Conservation (phyloP, 2,888 invertebrate species). For the Lasioglossum leucozonium region DNA sequence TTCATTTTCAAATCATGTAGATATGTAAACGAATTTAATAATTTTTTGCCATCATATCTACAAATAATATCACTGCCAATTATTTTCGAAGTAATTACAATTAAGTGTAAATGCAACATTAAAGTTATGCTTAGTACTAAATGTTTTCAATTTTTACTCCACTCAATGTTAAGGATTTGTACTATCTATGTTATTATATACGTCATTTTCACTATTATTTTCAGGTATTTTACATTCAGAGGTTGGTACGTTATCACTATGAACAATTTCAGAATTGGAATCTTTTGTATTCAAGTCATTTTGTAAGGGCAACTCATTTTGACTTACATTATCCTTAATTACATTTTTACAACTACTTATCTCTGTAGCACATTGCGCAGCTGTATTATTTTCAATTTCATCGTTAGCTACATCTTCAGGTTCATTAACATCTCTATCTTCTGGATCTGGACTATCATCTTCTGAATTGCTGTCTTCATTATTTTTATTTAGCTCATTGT, state of each 20-base stretch:
- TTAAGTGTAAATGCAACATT: neutral
- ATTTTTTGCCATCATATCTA: neutral
- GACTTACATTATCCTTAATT: constrained; percentile 1
- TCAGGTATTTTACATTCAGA: constrained; percentile 10
- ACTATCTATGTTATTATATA: neutral
- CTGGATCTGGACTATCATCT: constrained; percentile 81
- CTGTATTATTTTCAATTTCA: constrained; percentile 10
- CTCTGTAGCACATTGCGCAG: neutral
- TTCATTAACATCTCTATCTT: constrained; percentile 54
- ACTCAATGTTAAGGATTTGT: constrained; percentile 18
- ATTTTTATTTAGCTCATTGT: constrained; percentile 54
- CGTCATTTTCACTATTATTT: neutral
- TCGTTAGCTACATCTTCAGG: constrained; percentile 39
- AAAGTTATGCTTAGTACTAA: neutral
- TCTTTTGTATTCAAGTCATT: neutral
- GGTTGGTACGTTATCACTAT: neutral
- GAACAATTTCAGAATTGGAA: constrained; percentile 13
- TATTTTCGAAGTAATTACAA: neutral
- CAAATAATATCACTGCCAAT: constrained; percentile 17
- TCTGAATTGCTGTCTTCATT: constrained; percentile 75
- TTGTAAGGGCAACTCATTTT: constrained; percentile 13
- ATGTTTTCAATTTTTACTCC: neutral
- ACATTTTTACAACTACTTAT: constrained; percentile 2
- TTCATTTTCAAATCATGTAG: neutral
- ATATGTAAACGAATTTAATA: constrained; percentile 1